These are phyloP conservation scores for Coranthus polyacanthus DNA, from an alignment of 2,797 vertebrate species.

Conservation along the genomic window DNA sequence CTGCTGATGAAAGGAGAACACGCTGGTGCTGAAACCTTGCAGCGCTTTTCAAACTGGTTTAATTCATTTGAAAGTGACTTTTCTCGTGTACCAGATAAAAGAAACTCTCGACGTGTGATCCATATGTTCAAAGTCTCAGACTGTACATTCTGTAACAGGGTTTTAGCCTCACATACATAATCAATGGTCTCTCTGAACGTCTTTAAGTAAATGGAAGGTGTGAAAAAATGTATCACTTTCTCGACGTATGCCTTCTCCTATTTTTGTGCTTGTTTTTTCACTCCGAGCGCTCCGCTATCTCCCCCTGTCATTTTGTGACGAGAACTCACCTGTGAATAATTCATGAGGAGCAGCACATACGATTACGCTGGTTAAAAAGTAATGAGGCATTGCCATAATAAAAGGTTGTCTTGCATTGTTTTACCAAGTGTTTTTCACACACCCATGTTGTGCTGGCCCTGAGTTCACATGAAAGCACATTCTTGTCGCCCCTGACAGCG, in stretches of 20 bases:
- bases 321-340: slow-evolving; percentile 83
- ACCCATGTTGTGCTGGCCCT: slow-evolving; percentile 61
- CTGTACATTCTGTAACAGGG: slow-evolving; percentile 5
- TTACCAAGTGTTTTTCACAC: slow-evolving; percentile 78
- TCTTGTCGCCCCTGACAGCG: slow-evolving; percentile 65
- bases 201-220: slow-evolving; percentile 48
- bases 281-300: slow-evolving; percentile 44
- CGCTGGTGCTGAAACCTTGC: slow-evolving; percentile 25
- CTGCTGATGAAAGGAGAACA: slow-evolving; percentile 41
- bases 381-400: slow-evolving; percentile 82
- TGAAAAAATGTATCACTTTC: slow-evolving; percentile 40
- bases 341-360: slow-evolving; percentile 79
- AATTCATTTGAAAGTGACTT: slow-evolving; percentile 46
- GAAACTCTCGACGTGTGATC: slow-evolving; percentile 24
- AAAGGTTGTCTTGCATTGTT: slow-evolving; percentile 82
- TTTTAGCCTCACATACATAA: slow-evolving; percentile 34
- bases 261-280: slow-evolving; percentile 64
- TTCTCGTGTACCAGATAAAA: slow-evolving; percentile 38
- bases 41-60: slow-evolving; percentile 40
- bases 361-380: slow-evolving; percentile 85
- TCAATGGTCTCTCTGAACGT: slow-evolving; percentile 45
- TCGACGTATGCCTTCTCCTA: slow-evolving; percentile 59
- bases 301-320: slow-evolving; percentile 75
- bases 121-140: slow-evolving; percentile 20
- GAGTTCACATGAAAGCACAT: slow-evolving; percentile 77